Percentiles rank a stretch among this genome's conserved stretches.
Evolutionary conservation across 2,113 vertebrate genomes (phyloP).

Genomic region (Poeciliopsis prolifica): DNA sequence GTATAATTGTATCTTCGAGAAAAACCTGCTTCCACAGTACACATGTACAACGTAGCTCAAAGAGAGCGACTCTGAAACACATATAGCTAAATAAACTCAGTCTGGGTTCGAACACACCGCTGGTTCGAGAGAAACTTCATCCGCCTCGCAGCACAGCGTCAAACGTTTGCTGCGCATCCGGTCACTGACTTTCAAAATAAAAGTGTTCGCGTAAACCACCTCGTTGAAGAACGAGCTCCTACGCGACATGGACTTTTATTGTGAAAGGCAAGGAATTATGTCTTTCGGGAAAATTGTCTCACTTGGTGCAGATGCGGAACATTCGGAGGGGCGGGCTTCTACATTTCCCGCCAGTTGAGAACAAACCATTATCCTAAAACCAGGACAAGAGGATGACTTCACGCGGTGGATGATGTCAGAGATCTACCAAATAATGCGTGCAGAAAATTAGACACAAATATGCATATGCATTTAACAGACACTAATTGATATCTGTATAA

Average conservation of each 20-base stretch:
- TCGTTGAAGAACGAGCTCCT: fast-evolving
- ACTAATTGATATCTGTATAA: background rate
- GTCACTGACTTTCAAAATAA: slow-evolving; percentile 6
- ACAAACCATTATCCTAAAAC: slow-evolving; percentile 27
- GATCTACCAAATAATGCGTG: background rate
- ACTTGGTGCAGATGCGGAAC: fast-evolving
- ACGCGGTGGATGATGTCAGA: fast-evolving
- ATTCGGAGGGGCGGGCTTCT: slow-evolving; percentile 27
- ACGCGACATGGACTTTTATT: background rate
- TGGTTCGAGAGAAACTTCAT: background rate
- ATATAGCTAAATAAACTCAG: background rate
- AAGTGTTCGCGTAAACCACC: fast-evolving
- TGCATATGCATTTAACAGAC: background rate
- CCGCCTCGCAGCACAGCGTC: fast-evolving
- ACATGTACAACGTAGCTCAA: background rate
- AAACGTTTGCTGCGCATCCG: background rate
- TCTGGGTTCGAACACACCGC: background rate
- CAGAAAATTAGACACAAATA: background rate
- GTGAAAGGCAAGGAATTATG: background rate
- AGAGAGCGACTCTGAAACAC: background rate
- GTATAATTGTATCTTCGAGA: too few species aligned
- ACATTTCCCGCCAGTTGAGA: slow-evolving; percentile 69
- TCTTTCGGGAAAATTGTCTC: background rate
- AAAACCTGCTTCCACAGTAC: background rate
- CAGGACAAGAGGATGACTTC: background rate